Evolutionary conservation across 2,113 vertebrate genomes (phyloP).

Genomic region (Neodontobutis hainanensis): DNA sequence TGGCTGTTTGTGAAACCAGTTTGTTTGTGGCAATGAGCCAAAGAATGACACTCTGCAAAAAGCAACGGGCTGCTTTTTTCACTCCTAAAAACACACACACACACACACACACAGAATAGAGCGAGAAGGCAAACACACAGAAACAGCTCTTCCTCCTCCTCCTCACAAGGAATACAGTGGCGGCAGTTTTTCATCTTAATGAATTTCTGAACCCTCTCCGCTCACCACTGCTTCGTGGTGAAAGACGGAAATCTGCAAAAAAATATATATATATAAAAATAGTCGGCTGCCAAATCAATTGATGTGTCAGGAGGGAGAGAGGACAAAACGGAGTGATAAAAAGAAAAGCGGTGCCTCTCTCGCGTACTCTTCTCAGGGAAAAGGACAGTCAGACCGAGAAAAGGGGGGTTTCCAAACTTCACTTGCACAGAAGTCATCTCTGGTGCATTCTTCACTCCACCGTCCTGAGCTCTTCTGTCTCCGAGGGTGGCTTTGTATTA

Average conservation of each 20-base stretch:
- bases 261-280: conserved; percentile 49
- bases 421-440: conserved; percentile 70
- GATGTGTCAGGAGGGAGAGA: conserved; percentile 76
- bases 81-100: conserved; percentile 11
- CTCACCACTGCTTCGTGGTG: conserved; percentile 51
- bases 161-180: conserved; percentile 39
- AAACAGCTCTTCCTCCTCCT: conserved; percentile 38
- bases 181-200: conserved; percentile 71
- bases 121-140: conserved; percentile 1
- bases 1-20: conserved; percentile 22
- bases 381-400: conserved; percentile 16
- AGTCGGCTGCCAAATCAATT: conserved; percentile 69
- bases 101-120: conserved; percentile 19
- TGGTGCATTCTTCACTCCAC: conserved; percentile 62
- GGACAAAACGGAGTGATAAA: conserved; percentile 73
- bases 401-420: conserved; percentile 53
- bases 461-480: conserved; percentile 47
- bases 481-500: conserved; percentile 65
- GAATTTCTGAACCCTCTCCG: conserved; percentile 65
- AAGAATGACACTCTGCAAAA: conserved; percentile 3
- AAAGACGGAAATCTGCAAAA: conserved; percentile 45
- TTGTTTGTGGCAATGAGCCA: conserved; percentile 36
- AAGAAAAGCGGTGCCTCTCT: conserved; percentile 42
- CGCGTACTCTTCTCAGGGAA: conserved; percentile 11
- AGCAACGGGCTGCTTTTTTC: conserved; percentile 24